Evolutionary conservation across 2,113 vertebrate species (phyloP).

Genomic region (Myrmecobius fasciatus): DNA sequence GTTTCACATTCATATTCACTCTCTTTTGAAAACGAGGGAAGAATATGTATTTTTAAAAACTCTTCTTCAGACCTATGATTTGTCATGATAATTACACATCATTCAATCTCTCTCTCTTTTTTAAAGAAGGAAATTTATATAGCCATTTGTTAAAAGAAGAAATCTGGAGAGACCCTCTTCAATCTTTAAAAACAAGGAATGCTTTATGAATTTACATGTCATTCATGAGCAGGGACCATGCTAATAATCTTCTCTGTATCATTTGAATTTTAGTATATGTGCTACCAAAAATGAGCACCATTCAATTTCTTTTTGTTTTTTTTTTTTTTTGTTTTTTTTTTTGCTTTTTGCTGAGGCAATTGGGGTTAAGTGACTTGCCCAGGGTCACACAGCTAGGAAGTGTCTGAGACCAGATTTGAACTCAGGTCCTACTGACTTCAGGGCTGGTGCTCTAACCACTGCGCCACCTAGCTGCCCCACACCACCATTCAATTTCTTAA

Average conservation of each 20-base stretch:
- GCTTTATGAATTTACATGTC: background rate
- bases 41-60: background rate
- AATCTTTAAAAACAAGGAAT: background rate
- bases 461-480: too few relatives aligned
- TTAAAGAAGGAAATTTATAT: background rate
- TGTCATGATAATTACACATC: background rate
- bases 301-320: background rate
- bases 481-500: background rate
- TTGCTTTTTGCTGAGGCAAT: too few relatives aligned
- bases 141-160: background rate
- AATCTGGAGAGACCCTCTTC: background rate
- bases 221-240: background rate
- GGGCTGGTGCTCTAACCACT: too few relatives aligned
- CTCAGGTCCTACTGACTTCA: too few relatives aligned
- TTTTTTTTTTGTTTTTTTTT: too few relatives aligned
- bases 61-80: background rate
- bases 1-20: background rate
- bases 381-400: too few relatives aligned
- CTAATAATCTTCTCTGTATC: background rate
- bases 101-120: background rate
- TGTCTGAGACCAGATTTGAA: too few relatives aligned
- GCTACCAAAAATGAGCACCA: background rate
- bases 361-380: too few relatives aligned
- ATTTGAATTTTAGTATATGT: background rate
- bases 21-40: background rate